phyloP scores from a whole-genome alignment of 2,113 vertebrate genomes.

The Apteryx mantelli region DNA sequence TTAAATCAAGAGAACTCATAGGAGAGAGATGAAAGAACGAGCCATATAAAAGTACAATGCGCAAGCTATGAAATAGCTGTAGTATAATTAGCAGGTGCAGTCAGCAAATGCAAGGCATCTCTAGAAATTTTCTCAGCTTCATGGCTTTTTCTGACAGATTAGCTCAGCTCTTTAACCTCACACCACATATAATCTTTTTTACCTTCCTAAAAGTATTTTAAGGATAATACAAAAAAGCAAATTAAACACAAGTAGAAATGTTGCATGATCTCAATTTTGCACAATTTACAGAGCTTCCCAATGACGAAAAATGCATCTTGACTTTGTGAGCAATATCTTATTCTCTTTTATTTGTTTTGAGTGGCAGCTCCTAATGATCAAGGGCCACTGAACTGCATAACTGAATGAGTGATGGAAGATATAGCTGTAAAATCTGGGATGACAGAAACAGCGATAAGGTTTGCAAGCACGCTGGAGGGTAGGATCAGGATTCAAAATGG shows the following conservation, averaged over 20 bases:
- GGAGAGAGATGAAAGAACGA: neutral
- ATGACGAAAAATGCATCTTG: neutral
- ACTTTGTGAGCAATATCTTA: neutral
- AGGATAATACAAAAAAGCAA: neutral
- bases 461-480: neutral
- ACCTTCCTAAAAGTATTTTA: neutral
- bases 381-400: neutral
- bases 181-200: neutral
- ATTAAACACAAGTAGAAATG: neutral
- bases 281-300: neutral
- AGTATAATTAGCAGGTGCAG: neutral
- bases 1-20: neutral
- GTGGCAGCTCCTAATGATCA: neutral
- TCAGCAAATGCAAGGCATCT: neutral
- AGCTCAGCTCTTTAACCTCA: neutral
- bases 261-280: rapidly evolving
- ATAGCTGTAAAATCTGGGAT: neutral
- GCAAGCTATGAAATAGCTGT: neutral
- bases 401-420: neutral
- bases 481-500: neutral
- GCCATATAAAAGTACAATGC: neutral
- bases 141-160: neutral
- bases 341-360: neutral
- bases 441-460: neutral
- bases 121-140: too few species aligned